Conservation (phyloP, 2,888 invertebrate genomes). For the Eulithis testata region DNA sequence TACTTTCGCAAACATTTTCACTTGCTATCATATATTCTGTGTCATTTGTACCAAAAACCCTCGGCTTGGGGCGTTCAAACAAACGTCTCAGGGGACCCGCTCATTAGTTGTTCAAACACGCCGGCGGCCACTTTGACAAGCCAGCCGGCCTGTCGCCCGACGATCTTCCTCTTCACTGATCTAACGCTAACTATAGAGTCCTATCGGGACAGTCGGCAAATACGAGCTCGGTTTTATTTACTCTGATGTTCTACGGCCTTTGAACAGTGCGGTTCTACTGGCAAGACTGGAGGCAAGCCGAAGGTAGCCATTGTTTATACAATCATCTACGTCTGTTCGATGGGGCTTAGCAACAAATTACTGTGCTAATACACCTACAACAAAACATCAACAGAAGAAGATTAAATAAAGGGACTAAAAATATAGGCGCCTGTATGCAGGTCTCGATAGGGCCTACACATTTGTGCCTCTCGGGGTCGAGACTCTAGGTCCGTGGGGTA, state of each 20-base stretch:
- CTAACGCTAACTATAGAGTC: slow-evolving; percentile 72
- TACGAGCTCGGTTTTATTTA: slow-evolving; percentile 66
- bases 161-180: slow-evolving; percentile 76
- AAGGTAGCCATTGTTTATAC: slow-evolving; percentile 9
- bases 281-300: neutral
- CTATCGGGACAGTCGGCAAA: slow-evolving; percentile 68
- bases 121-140: slow-evolving; percentile 82
- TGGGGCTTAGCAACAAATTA: too few species aligned
- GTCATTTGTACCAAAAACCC: slow-evolving; percentile 56
- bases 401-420: too few species aligned
- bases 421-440: too few species aligned
- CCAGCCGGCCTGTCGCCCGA: slow-evolving; percentile 57
- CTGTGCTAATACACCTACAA: too few species aligned
- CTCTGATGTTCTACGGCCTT: slow-evolving; percentile 50
- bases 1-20: slow-evolving; percentile 7
- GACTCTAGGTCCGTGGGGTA: too few species aligned
- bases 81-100: slow-evolving; percentile 79
- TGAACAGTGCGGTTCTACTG: slow-evolving; percentile 43
- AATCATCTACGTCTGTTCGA: neutral
- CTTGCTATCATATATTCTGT: slow-evolving; percentile 11
- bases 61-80: slow-evolving; percentile 70
- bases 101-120: slow-evolving; percentile 84
- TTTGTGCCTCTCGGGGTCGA: too few species aligned
- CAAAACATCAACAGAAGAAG: too few species aligned
- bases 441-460: too few species aligned